Base-by-base conservation (phyloP, 1,140 invertebrate species). In the Adoxophyes honmai region DNA sequence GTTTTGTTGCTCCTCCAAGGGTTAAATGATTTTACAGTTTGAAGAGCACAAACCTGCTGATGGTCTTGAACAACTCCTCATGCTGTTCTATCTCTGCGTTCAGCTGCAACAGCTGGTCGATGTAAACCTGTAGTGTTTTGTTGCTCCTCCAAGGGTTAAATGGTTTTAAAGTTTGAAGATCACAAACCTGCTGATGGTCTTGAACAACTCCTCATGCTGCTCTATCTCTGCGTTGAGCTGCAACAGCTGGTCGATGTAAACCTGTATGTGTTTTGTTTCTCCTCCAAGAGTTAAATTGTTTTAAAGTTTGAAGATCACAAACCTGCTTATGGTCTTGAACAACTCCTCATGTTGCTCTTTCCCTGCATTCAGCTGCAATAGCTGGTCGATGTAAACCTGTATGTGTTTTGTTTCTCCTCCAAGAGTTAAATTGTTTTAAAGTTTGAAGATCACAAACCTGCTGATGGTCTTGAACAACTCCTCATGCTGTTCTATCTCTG, bases 161-260 rank as follows among this genome's bases (percentile, higher is more conserved):
- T n/a, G n/a, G n/a, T n/a, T n/a, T n/a, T n/a, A n/a, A n/a, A n/a
- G n/a, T n/a, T n/a, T n/a, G n/a, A n/a, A n/a, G n/a, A n/a, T n/a
- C n/a, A n/a, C n/a, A n/a, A n/a, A 88, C 84, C 84, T 87, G 82
- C 84, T 87, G 10, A 87, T 84, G 44, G 91, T 93, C 81, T 98
- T 98, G 79, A 98, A 98, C 0, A 97, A 79, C 59, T 96, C 94
- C 80, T 98, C 97, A 61, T 97, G 94, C 42, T 93, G 92, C 75
- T 97, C 95, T 0, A 98, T 92, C 89, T 98, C 95, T 15, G 89
- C 90, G 75, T 95, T 94, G 34, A 97, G 89, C 68, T 92, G 90
- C 79, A 96, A 92, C n/a, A 98, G 80, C 65, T 95, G 91, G 55
- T 96, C 92, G 14, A 95, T 93, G 68, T 97, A 96, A 34, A 92